phyloP scores from a whole-genome alignment of 2,113 vertebrate genomes.

The Nicator chloris region DNA sequence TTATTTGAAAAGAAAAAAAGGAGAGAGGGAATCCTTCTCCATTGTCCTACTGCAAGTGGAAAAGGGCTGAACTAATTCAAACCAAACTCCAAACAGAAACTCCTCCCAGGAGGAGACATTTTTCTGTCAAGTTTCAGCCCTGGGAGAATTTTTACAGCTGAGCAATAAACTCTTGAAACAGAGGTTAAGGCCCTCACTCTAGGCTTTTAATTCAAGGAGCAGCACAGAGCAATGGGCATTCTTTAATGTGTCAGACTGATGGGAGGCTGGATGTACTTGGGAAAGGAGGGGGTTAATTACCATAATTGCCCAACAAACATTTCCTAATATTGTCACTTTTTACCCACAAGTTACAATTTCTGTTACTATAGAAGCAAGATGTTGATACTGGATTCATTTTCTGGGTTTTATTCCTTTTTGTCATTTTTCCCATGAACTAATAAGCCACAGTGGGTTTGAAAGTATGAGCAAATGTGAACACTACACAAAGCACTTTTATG shows the following conservation, averaged over 20 bases:
- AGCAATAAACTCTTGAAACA: conserved; percentile 46
- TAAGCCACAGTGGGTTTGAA: conserved; percentile 73
- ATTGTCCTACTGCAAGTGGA: conserved; percentile 38
- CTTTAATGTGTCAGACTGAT: not conserved
- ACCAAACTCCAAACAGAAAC: conserved; percentile 56
- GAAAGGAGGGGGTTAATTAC: conserved; percentile 23
- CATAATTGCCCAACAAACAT: not conserved
- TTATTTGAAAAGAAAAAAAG: not conserved
- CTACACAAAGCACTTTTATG: conserved; percentile 69
- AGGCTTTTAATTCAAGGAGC: not conserved
- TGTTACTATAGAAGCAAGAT: conserved; percentile 71
- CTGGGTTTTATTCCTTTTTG: conserved; percentile 70
- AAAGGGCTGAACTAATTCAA: conserved; percentile 53
- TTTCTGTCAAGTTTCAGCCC: conserved; percentile 51
- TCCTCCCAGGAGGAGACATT: conserved; percentile 27
- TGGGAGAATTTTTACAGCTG: conserved; percentile 62
- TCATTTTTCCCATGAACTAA: conserved; percentile 79
- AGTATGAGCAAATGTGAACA: conserved; percentile 61
- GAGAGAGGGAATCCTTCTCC: conserved; percentile 17
- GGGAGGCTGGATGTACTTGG: not conserved
- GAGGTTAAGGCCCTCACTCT: not conserved
- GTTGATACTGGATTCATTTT: conserved; percentile 74
- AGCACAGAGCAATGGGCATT: not conserved
- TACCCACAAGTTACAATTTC: conserved; percentile 57
- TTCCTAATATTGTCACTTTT: conserved; percentile 60